These are phyloP conservation scores for Lithobates sylvaticus DNA, from an alignment of 2,797 vertebrate genomes.

Conservation along the genomic window DNA sequence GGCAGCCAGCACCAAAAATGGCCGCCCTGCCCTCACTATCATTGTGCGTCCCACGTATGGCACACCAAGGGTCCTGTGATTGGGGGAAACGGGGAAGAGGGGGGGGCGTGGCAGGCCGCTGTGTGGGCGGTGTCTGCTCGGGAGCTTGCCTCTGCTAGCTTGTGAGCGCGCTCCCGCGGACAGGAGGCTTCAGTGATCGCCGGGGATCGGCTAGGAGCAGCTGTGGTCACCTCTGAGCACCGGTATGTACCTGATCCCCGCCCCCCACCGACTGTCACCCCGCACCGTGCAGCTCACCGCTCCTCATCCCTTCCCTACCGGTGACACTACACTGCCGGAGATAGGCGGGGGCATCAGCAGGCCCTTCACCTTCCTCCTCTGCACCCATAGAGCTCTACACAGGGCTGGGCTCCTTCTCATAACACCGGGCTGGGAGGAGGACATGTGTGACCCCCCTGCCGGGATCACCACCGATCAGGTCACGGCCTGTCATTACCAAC, in stretches of 20 bases:
- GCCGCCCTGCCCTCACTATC: neutral
- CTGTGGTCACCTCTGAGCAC: neutral
- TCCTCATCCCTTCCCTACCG: neutral
- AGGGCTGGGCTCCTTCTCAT: no score
- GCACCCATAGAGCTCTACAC: no score
- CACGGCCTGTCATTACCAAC: no score
- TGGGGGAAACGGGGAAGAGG: neutral
- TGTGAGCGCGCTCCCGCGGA: constrained; percentile 29
- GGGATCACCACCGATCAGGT: no score
- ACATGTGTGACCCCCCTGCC: no score
- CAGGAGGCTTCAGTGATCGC: neutral
- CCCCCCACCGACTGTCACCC: neutral
- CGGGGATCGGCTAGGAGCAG: constrained; percentile 4
- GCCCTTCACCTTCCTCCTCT: constrained; percentile 1
- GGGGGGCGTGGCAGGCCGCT: neutral
- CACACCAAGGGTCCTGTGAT: neutral
- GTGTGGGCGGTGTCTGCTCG: neutral
- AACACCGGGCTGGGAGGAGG: no score
- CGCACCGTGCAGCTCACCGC: neutral
- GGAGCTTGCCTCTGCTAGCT: constrained; percentile 3
- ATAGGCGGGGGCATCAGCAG: neutral
- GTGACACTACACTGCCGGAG: neutral
- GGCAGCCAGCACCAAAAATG: constrained; percentile 22
- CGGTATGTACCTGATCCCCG: neutral
- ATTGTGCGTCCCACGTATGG: no score